Percentiles rank a stretch among this genome's conserved stretches.
phyloP scores from a whole-genome alignment of 1,140 invertebrate species.

The Drosophila suzukii region DNA sequence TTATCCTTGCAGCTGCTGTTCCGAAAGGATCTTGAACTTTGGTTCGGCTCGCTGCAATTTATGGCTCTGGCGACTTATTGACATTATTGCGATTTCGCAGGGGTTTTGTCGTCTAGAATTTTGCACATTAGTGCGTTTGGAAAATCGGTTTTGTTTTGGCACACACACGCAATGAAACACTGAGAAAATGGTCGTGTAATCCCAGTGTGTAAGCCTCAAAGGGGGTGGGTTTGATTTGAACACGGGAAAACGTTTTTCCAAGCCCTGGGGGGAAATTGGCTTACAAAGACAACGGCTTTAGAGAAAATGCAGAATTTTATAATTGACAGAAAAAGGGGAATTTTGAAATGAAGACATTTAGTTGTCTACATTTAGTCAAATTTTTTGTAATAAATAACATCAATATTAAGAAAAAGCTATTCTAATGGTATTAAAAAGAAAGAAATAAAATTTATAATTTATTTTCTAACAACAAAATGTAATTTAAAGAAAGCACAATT shows the following conservation, averaged over 20 bases:
- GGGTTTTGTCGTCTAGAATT: constrained; percentile 26
- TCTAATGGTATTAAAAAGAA: too few species aligned
- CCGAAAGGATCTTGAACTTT: constrained; percentile 29
- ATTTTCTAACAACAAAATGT: too few species aligned
- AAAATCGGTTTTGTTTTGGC: constrained; percentile 9
- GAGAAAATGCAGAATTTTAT: not conserved
- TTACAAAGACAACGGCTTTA: not conserved
- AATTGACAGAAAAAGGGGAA: not conserved
- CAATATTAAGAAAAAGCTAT: too few species aligned
- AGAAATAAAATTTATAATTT: too few species aligned
- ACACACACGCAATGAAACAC: not conserved
- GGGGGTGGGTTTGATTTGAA: constrained; percentile 11
- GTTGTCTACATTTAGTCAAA: too few species aligned
- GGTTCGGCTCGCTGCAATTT: constrained; percentile 28
- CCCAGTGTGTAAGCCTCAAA: constrained; percentile 1
- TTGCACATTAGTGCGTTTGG: constrained; percentile 17
- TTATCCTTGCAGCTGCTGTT: constrained; percentile 39
- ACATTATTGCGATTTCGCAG: constrained; percentile 25
- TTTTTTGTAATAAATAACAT: too few species aligned
- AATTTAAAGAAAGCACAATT: too few species aligned
- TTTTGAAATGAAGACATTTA: too few species aligned
- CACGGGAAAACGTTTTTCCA: constrained; percentile 2
- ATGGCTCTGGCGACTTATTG: constrained; percentile 60
- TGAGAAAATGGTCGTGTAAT: constrained; percentile 17
- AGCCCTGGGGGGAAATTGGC: not conserved